A percentile compares a stretch with the other conserved stretches of the same genome.
Conservation (phyloP, 2,113 vertebrate species). For the Numenius arquata region DNA sequence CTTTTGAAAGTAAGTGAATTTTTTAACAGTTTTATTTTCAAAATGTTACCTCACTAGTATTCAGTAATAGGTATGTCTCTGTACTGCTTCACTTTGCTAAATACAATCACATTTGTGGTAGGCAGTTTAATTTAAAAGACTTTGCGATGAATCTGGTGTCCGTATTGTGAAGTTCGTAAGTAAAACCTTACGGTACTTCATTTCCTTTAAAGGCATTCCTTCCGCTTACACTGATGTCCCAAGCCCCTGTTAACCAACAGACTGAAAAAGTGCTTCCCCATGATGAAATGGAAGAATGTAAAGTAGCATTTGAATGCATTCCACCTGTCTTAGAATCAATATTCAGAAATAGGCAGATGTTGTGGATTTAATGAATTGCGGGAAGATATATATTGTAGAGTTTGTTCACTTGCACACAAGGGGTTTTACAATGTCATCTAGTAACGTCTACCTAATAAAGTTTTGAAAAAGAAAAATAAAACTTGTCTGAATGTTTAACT, state of each 20-base stretch:
- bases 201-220: slow-evolving; percentile 43
- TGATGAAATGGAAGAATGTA: not conserved
- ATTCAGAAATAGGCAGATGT: not conserved
- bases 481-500: slow-evolving; percentile 39
- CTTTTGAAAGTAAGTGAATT: slow-evolving; percentile 62
- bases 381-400: slow-evolving; percentile 23
- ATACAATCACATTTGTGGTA: slow-evolving; percentile 27
- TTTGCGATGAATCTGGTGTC: not conserved
- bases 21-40: slow-evolving; percentile 69
- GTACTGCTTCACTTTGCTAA: slow-evolving; percentile 54
- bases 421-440: slow-evolving; percentile 43
- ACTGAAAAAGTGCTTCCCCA: slow-evolving; percentile 23
- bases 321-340: not conserved
- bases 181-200: not conserved
- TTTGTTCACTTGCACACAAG: slow-evolving; percentile 28
- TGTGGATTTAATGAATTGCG: not conserved
- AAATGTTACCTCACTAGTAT: slow-evolving; percentile 73
- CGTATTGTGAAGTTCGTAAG: slow-evolving; percentile 13
- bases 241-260: not conserved
- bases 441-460: slow-evolving; percentile 71
- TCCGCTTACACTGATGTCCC: not conserved
- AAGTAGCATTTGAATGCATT: not conserved
- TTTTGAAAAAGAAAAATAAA: slow-evolving; percentile 54
- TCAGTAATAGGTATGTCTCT: slow-evolving; percentile 45
- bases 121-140: slow-evolving; percentile 44